Evolutionary conservation across 2,888 invertebrate species (phyloP).

Genomic region (Thymelicus sylvestris): DNA sequence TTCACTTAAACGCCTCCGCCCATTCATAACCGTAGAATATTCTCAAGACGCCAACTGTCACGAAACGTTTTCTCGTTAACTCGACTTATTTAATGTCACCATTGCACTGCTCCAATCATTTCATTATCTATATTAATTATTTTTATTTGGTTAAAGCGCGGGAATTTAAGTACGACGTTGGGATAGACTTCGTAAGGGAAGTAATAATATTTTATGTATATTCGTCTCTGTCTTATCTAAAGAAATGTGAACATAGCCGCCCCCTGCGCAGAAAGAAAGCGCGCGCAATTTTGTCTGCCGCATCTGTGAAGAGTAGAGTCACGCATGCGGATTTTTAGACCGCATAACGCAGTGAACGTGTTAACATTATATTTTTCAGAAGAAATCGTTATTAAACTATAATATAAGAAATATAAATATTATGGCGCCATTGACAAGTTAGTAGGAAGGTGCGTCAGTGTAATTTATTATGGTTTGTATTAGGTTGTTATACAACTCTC

Average conservation of each 20-base stretch:
- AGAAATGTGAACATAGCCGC: too few relatives aligned
- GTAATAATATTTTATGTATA: too few relatives aligned
- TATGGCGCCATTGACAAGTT: not conserved
- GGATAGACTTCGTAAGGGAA: too few relatives aligned
- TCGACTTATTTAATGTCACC: slow-evolving; percentile 14
- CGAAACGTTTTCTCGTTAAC: not conserved
- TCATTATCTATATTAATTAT: slow-evolving; percentile 31
- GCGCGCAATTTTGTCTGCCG: too few relatives aligned
- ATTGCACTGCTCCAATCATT: slow-evolving; percentile 22
- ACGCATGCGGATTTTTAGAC: too few relatives aligned
- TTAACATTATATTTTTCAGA: not conserved
- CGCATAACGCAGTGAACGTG: slow-evolving; percentile 4
- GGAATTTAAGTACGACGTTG: too few relatives aligned
- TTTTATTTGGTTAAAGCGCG: not conserved
- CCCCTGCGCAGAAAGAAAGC: too few relatives aligned
- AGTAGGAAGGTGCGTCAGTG: not conserved
- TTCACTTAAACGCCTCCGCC: slow-evolving; percentile 47
- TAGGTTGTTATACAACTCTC: not conserved
- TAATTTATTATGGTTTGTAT: not conserved
- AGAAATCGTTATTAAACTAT: too few relatives aligned
- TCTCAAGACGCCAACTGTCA: slow-evolving; percentile 36
- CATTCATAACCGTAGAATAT: slow-evolving; percentile 47
- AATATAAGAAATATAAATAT: too few relatives aligned
- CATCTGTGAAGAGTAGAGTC: too few relatives aligned
- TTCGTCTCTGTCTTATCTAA: too few relatives aligned